A percentile compares a stretch with the other conserved stretches of the same genome.
Conservation (phyloP, 2,888 invertebrate genomes). For the Melolontha melolontha region DNA sequence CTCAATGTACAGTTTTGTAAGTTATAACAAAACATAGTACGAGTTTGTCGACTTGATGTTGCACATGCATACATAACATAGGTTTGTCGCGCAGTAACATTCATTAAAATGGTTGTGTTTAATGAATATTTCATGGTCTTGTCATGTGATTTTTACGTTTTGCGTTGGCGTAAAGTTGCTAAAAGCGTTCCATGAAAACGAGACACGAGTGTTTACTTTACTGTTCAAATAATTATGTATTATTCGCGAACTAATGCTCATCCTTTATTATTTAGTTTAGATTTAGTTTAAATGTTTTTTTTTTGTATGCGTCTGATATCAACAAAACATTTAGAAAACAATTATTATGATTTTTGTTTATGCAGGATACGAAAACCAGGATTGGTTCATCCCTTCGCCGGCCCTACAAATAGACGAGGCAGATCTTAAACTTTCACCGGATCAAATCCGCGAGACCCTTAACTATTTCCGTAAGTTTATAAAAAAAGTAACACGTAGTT, state of each 20-base stretch:
- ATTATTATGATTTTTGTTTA: slow-evolving; percentile 52
- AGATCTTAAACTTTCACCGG: slow-evolving; percentile 87
- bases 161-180: slow-evolving; percentile 7
- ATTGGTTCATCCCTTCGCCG: slow-evolving; percentile 94
- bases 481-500: slow-evolving; percentile 8
- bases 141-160: slow-evolving; percentile 1
- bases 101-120: slow-evolving; percentile 3
- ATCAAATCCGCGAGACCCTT: slow-evolving; percentile 95
- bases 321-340: not conserved
- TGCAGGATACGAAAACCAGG: slow-evolving; percentile 89
- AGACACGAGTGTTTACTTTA: not conserved
- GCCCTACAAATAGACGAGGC: slow-evolving; percentile 79
- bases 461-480: slow-evolving; percentile 95
- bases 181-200: slow-evolving; percentile 1
- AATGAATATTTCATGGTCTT: slow-evolving; percentile 10
- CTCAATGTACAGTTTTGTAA: not conserved
- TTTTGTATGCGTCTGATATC: slow-evolving; percentile 13
- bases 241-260: not conserved
- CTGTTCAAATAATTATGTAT: not conserved
- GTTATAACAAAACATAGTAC: not conserved
- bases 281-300: slow-evolving; percentile 13
- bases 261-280: not conserved
- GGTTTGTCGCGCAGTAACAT: not conserved
- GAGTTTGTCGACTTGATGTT: slow-evolving; percentile 8
- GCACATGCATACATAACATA: slow-evolving; percentile 8